Evolutionary conservation across 1,140 invertebrate species (phyloP).

Genomic region (Nephila pilipes): DNA sequence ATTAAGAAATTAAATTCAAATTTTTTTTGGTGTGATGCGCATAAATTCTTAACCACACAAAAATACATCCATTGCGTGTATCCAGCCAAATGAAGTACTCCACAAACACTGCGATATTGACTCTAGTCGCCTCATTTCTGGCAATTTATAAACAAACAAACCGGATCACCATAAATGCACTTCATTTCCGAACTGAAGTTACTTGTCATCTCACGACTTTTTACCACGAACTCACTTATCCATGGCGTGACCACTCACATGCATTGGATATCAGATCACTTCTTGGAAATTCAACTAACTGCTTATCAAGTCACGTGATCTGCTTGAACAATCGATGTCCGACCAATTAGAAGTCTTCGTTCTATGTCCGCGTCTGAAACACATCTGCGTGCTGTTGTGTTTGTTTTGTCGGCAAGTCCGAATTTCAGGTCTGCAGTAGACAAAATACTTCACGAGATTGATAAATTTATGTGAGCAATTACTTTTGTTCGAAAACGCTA

Average conservation of each 20-base stretch:
- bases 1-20: no score
- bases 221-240: neutral
- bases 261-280: constrained; percentile 54
- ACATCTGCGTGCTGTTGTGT: neutral
- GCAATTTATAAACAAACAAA: constrained; percentile 4
- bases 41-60: neutral
- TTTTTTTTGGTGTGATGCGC: no score
- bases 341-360: constrained; percentile 41
- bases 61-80: neutral
- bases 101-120: neutral
- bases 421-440: no score
- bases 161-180: neutral
- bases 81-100: neutral
- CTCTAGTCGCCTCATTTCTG: neutral
- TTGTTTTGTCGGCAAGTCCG: no score
- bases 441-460: no score
- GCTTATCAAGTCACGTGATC: constrained; percentile 46
- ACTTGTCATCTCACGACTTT: neutral
- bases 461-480: no score
- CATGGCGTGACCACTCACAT: constrained; percentile 50
- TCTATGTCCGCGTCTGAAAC: neutral
- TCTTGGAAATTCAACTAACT: constrained; percentile 48
- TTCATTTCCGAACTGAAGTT: neutral
- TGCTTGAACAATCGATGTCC: constrained; percentile 16
- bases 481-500: no score